Evolutionary conservation across 1,140 invertebrate genomes (phyloP).

Genomic region (Helicorthomorpha holstii): DNA sequence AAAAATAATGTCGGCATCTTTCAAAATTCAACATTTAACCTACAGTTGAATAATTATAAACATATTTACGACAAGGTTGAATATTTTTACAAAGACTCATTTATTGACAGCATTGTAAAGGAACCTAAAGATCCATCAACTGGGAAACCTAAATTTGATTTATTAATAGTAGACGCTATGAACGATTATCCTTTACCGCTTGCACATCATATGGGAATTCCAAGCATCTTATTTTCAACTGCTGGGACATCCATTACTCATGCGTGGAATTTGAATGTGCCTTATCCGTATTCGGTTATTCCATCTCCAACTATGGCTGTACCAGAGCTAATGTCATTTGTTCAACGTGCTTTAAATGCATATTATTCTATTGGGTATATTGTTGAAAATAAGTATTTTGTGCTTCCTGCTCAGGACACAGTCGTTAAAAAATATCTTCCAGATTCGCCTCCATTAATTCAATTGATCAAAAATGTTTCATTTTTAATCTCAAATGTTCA

Average conservation of each 20-base stretch:
- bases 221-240: background rate
- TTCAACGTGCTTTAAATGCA: background rate
- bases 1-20: too few relatives aligned
- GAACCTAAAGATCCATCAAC: too few relatives aligned
- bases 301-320: background rate
- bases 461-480: background rate
- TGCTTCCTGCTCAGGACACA: background rate
- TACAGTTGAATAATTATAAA: too few relatives aligned
- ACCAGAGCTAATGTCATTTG: background rate
- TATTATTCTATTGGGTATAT: background rate
- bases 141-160: too few relatives aligned
- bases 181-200: background rate
- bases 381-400: background rate
- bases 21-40: too few relatives aligned
- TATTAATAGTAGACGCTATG: background rate
- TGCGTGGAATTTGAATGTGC: background rate
- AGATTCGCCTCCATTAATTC: background rate
- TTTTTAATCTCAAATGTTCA: background rate
- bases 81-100: too few relatives aligned
- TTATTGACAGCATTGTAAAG: too few relatives aligned
- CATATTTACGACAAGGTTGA: too few relatives aligned
- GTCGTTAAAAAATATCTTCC: background rate
- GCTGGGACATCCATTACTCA: background rate
- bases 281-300: background rate
- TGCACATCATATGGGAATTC: background rate